Conservation (phyloP, 2,888 invertebrate species). For the Cryptophagus acutangulus region DNA sequence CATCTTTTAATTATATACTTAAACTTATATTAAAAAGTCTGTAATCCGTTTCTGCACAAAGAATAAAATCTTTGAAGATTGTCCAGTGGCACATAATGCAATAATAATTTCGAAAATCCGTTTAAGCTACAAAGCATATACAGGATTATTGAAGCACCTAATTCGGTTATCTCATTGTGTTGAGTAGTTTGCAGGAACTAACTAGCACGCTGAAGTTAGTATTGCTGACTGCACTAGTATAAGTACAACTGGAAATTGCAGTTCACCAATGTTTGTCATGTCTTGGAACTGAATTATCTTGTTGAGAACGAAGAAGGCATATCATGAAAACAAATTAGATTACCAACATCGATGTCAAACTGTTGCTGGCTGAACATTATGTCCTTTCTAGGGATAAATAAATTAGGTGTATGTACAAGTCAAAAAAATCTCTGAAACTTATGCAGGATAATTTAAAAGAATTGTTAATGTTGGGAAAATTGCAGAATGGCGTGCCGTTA, state of each 20-base stretch:
- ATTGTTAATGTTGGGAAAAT: too few species aligned
- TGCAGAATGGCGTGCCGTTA: too few species aligned
- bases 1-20: not conserved
- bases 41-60: not conserved
- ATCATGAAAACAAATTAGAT: constrained; percentile 24
- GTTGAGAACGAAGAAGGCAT: constrained; percentile 25
- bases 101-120: not conserved
- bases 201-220: constrained; percentile 20
- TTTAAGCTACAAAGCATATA: constrained; percentile 1
- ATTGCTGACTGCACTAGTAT: constrained; percentile 15
- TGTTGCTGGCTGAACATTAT: too few species aligned
- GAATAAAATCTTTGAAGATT: not conserved
- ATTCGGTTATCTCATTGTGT: constrained; percentile 21
- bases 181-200: constrained; percentile 20
- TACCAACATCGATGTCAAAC: too few species aligned
- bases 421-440: too few species aligned
- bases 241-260: constrained; percentile 24
- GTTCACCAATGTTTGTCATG: constrained; percentile 27
- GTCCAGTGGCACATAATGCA: not conserved
- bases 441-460: too few species aligned
- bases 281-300: constrained; percentile 26
- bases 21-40: not conserved
- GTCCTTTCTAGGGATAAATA: too few species aligned
- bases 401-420: too few species aligned
- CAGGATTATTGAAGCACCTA: constrained; percentile 14